Evolutionary conservation across 2,797 vertebrate genomes (phyloP), one percentile per base, ranked within the genome.

Genomic region (Bovichtus variegatus): DNA sequence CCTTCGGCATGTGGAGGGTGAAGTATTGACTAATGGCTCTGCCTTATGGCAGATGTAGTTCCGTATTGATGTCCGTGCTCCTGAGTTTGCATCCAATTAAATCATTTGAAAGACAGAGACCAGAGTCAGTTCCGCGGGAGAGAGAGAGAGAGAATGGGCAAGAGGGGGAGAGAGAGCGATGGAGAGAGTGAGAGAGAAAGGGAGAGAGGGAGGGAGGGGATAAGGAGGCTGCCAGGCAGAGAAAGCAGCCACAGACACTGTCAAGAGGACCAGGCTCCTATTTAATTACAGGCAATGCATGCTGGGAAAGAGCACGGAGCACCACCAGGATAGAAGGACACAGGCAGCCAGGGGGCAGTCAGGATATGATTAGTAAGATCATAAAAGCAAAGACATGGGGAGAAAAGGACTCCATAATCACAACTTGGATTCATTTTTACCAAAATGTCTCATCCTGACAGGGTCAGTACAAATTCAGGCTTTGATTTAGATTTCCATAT

Each of bases 1-100:
- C 93, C 87, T 90, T 87, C 74, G 83, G 90, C 90, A 74, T 87
- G 88, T 88, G 83, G 79, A 90, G 89, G 89, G 86, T 63, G 44
- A 92, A 90, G 85, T 91, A 93, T 93, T 93, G 93, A 94, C 93
- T 93, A 90, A 93, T 92, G 93, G 92, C 87, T 91, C 88, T 83
- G 89, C 89, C 90, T 94, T 93, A 92, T 91, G 89, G 93, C 91
- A 93, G 91, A 93, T 93, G 93, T 90, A 92, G 89, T 89, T 90
- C 89, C 64, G 78, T 91, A 94, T 93, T 93, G 92, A 94, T 92
- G 89, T 91, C 87, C 31, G 50, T 80, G 89, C 80, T 91, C 82
- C 91, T 89, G 89, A 90, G 87, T 93, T 93, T 93, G 93, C 93
- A 94, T 95, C 92, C 93, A 95, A 94, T 95, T 94, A 94, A 94